Conservation (phyloP, 2,113 vertebrate genomes). For the Amazona guildingii region DNA sequence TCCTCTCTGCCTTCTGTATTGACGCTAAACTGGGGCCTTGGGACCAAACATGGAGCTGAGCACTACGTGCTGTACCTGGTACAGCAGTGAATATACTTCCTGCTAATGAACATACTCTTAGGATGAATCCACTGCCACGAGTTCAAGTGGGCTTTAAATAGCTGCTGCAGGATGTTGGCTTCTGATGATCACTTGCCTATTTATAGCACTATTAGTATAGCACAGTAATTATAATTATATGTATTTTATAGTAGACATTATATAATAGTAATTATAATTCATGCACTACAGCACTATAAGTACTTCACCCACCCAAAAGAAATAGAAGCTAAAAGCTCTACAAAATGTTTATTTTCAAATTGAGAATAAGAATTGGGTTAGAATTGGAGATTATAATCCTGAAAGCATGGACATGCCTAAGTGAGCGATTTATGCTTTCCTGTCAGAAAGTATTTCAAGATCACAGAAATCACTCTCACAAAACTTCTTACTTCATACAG, state of each 20-base stretch:
- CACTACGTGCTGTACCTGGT: background rate
- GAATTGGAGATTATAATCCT: background rate
- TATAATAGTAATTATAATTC: background rate
- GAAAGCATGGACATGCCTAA: background rate
- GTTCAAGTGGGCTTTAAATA: background rate
- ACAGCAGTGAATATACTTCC: background rate
- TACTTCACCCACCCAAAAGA: background rate
- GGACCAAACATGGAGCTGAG: background rate
- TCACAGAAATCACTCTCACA: background rate
- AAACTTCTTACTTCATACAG: background rate
- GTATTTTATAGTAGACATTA: background rate
- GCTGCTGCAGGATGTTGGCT: background rate
- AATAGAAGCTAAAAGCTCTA: background rate
- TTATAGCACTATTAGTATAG: background rate
- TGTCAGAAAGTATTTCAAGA: background rate
- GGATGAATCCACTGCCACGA: background rate
- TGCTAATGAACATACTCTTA: background rate
- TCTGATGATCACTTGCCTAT: background rate
- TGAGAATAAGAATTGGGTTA: background rate
- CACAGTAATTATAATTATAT: background rate
- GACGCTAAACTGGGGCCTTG: background rate
- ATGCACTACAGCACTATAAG: background rate
- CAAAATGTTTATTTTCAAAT: background rate
- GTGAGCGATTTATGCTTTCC: background rate
- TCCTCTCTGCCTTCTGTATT: background rate